phyloP scores from a whole-genome alignment of 2,797 vertebrate genomes.

The Falco peregrinus region DNA sequence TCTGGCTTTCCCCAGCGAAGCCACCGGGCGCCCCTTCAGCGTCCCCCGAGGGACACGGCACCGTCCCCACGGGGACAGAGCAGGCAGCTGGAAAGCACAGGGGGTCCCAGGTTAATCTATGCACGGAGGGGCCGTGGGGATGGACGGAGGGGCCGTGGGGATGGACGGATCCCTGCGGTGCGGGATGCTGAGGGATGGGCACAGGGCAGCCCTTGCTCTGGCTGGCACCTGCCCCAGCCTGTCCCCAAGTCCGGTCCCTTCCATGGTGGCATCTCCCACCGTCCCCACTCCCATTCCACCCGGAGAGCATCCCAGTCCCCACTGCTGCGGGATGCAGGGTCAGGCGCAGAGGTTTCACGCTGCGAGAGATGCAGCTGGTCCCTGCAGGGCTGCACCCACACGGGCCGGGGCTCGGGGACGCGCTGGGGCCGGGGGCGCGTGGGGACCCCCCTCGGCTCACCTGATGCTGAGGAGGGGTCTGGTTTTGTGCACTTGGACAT shows the following conservation, averaged over 20 bases:
- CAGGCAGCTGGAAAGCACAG: not conserved
- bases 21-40: not conserved
- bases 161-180: not conserved
- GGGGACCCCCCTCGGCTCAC: constrained; percentile 57
- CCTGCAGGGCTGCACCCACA: not conserved
- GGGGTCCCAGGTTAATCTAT: not conserved
- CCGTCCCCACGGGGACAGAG: not conserved
- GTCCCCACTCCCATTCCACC: not conserved
- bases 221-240: not conserved
- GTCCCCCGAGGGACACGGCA: not conserved
- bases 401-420: fast-evolving
- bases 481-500: constrained; percentile 92
- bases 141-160: fast-evolving
- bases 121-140: not conserved
- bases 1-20: not conserved
- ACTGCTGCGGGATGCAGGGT: not conserved
- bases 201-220: not conserved
- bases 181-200: fast-evolving
- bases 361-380: not conserved
- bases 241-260: not conserved
- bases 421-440: fast-evolving
- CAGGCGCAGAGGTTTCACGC: not conserved
- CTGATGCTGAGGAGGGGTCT: constrained; percentile 93
- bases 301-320: not conserved
- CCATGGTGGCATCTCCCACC: not conserved